Evolutionary conservation across 2,888 invertebrate species (phyloP).

Genomic region (Cerastis leucographa): DNA sequence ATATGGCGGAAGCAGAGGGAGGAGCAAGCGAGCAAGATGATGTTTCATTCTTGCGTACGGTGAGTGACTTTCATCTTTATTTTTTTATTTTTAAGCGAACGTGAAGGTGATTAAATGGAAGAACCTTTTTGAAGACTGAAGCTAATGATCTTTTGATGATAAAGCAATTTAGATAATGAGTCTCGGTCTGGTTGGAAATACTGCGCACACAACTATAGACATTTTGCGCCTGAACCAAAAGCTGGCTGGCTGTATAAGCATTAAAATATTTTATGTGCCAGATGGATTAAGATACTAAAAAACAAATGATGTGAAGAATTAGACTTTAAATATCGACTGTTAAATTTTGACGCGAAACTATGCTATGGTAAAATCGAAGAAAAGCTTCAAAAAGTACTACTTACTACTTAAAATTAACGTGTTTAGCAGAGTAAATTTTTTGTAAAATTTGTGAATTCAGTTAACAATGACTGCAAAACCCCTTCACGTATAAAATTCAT

Average conservation of each 20-base stretch:
- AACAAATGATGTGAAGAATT: not conserved
- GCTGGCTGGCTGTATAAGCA: too few species aligned
- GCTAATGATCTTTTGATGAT: conserved; percentile 12
- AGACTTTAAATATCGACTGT: not conserved
- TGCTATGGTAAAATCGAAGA: not conserved
- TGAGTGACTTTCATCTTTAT: conserved; percentile 89
- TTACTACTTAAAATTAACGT: not conserved
- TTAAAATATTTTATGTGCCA: not conserved
- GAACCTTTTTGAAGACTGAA: conserved; percentile 5
- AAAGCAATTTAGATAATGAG: conserved; percentile 6
- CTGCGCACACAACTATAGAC: not conserved
- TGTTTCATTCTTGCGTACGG: conserved; percentile 99
- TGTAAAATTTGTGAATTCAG: not conserved
- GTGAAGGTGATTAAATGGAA: not conserved
- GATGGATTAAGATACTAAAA: not conserved
- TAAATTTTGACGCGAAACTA: not conserved
- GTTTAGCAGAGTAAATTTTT: not conserved
- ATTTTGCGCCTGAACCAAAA: too few species aligned
- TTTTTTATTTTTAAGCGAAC: not conserved
- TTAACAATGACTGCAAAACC: not conserved
- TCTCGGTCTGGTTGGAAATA: not conserved
- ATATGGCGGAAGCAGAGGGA: conserved; percentile 98
- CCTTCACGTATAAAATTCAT: not conserved
- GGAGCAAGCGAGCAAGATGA: conserved; percentile 99
- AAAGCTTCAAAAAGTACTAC: not conserved